These are phyloP conservation scores for Cebus imitator DNA, from an alignment of 2,113 vertebrate species.

Conservation along the genomic window DNA sequence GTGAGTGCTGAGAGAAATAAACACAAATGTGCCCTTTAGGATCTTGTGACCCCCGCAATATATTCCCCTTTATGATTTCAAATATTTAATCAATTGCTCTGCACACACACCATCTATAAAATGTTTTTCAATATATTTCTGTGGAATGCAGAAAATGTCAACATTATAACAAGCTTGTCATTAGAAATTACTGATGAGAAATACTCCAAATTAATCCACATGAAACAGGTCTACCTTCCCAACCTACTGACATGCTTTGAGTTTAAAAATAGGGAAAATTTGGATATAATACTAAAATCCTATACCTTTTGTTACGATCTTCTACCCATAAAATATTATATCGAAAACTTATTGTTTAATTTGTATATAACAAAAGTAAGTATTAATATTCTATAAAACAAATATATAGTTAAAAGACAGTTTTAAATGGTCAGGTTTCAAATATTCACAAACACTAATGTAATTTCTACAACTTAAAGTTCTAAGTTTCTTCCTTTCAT, in stretches of 20 bases:
- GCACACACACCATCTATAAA: constrained; percentile 60
- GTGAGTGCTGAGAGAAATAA: constrained; percentile 43
- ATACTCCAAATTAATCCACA: constrained; percentile 42
- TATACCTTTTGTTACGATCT: constrained; percentile 37
- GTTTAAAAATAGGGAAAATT: constrained; percentile 2
- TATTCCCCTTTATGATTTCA: constrained; percentile 65
- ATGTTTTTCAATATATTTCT: constrained; percentile 61
- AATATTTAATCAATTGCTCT: constrained; percentile 79
- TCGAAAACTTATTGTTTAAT: background rate
- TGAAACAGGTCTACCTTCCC: constrained; percentile 25
- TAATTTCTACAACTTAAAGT: constrained; percentile 73
- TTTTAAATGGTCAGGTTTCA: constrained; percentile 65
- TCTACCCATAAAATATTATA: constrained; percentile 45
- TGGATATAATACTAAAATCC: constrained; percentile 57
- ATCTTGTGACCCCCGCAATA: constrained; percentile 52
- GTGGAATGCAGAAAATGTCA: constrained; percentile 66
- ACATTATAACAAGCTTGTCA: constrained; percentile 28
- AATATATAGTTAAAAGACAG: constrained; percentile 8
- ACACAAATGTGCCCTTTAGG: constrained; percentile 68
- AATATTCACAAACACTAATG: constrained; percentile 75
- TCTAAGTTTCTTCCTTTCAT: background rate
- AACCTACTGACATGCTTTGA: background rate
- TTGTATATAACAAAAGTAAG: constrained; percentile 42
- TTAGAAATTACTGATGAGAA: constrained; percentile 40
- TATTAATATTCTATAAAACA: background rate